Percentiles rank a stretch among this genome's conserved stretches.
phyloP scores from a whole-genome alignment of 2,797 vertebrate species.

The Diplodus puntazzo region DNA sequence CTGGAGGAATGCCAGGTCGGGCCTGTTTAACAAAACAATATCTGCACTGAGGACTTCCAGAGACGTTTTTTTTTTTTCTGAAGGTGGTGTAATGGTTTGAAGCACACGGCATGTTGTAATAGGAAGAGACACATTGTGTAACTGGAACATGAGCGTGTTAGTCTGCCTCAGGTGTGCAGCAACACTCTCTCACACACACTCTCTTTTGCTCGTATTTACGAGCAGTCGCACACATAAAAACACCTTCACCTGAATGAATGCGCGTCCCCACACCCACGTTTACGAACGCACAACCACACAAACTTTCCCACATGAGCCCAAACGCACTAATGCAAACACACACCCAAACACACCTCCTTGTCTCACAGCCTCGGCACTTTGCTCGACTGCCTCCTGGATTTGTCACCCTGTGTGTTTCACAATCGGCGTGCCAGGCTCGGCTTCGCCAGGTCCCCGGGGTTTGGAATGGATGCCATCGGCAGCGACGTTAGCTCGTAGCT shows the following conservation, averaged over 20 bases:
- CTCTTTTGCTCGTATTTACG: neutral
- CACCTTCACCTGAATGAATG: slow-evolving; percentile 25
- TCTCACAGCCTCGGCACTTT: slow-evolving; percentile 24
- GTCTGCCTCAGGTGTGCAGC: slow-evolving; percentile 63
- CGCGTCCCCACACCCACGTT: slow-evolving; percentile 4
- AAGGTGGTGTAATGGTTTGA: slow-evolving; percentile 64
- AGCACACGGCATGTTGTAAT: slow-evolving; percentile 66
- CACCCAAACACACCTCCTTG: slow-evolving; percentile 52
- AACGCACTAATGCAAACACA: slow-evolving; percentile 15
- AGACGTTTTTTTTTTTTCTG: slow-evolving; percentile 32
- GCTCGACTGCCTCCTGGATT: slow-evolving; percentile 50
- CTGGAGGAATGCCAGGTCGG: slow-evolving; percentile 76
- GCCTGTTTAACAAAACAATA: slow-evolving; percentile 71
- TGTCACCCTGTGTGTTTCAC: slow-evolving; percentile 59
- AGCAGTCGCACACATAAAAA: slow-evolving; percentile 6
- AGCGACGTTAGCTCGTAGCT: neutral
- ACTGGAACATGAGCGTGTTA: slow-evolving; percentile 61
- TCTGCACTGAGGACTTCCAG: slow-evolving; percentile 69
- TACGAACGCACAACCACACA: slow-evolving; percentile 6
- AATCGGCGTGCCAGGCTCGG: slow-evolving; percentile 22
- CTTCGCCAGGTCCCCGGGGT: slow-evolving; percentile 14
- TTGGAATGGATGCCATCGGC: neutral
- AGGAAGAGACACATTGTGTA: slow-evolving; percentile 66
- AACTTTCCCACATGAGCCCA: slow-evolving; percentile 4
- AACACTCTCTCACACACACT: neutral